Base-by-base conservation (phyloP, 2,113 vertebrate species). In the Coregonus clupeaformis region DNA sequence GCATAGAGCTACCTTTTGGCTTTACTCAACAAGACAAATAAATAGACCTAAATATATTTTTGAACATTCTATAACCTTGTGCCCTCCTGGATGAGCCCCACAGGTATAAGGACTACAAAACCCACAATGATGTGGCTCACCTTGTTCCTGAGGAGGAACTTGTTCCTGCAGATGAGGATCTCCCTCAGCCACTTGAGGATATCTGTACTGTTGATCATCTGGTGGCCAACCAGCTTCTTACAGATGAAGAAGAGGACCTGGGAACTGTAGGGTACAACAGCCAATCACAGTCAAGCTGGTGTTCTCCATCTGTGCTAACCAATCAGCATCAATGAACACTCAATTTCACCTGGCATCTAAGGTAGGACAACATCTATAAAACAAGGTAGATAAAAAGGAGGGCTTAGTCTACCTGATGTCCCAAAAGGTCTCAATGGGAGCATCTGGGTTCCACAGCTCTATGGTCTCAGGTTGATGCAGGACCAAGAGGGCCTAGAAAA, bases 101-200 rank as follows among this genome's bases (percentile, higher is more conserved):
- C 22, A 29, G 24, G 16, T 42, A 42, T 42, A 42, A 42, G 29
- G 18, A 66, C 64, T 30, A 14, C 16, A 32, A 5, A 5, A 32
- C 25, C 14, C 13, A 29, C 12, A 30, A 30, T 13, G 14, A 3
- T 13, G 27, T 22, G 57, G 6, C 57, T 6, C 29, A 98, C 97
- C 94, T 99, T 99, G 87, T 97, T 98, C 89, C 97, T 98, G 18
- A 97, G 93, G 72, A 99, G 95, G 82, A 98, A 99, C 89, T 97
- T 99, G 92, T 99, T 99, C 88, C 98, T 96, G 89, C 96, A 99
- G 89, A 99, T 99, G 71, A 99, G 92, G 86, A 99, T 98, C 91
- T 99, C 97, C 82, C 97, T 91, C 83, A 99, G 91, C 98, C 98
- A 99, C 82, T 99, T 98, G 57, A 99, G 95, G 86, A 99, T 97